A percentile compares a stretch with the other conserved stretches of the same genome.
Evolutionary conservation across 2,888 invertebrate species (phyloP).

Genomic region (Eristalinus aeneus): DNA sequence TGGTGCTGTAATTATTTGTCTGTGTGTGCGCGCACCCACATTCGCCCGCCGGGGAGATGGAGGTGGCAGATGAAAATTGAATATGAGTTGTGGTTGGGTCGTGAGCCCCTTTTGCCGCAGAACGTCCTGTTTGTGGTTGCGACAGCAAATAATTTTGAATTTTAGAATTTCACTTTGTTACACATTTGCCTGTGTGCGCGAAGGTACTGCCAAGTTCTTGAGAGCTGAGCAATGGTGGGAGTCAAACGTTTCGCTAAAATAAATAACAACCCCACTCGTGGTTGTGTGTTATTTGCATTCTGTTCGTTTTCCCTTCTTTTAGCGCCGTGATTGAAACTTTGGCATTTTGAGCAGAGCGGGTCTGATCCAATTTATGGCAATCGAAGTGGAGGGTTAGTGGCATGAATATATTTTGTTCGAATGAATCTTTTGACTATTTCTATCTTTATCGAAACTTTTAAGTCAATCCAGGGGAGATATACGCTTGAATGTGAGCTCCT

Average conservation of each 20-base stretch:
- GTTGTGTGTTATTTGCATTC: background rate
- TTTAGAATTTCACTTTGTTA: slow-evolving; percentile 10
- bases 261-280: background rate
- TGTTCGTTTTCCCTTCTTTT: background rate
- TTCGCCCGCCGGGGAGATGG: background rate
- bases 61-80: background rate
- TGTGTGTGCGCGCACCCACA: background rate
- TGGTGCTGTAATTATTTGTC: slow-evolving; percentile 3
- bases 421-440: too few species aligned
- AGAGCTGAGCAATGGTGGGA: background rate
- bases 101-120: background rate
- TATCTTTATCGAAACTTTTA: too few species aligned
- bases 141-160: slow-evolving; percentile 25
- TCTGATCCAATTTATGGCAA: too few species aligned
- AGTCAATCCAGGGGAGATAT: too few species aligned
- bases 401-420: too few species aligned
- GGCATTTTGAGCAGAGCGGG: background rate
- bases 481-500: too few species aligned
- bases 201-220: background rate
- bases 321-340: background rate
- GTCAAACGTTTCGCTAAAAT: background rate
- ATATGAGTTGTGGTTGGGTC: background rate
- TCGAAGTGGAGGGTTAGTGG: too few species aligned
- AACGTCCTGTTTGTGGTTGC: background rate
- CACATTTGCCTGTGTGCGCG: background rate